phyloP scores from a whole-genome alignment of 1,140 invertebrate species.

The Drosophila lacteicornis region DNA sequence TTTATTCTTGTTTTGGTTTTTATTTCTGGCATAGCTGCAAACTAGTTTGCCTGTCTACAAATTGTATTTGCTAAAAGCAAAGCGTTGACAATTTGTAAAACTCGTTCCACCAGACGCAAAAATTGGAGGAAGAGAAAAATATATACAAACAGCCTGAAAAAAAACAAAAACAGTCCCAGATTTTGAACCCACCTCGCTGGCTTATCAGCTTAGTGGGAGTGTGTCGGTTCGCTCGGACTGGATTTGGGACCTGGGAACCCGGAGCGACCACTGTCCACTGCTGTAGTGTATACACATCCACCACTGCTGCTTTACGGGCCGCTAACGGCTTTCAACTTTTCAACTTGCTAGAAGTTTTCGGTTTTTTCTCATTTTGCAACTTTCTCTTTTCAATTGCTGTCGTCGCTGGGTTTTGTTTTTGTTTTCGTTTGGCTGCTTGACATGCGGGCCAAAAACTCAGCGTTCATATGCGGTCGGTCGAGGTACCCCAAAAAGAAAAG shows the following conservation, averaged over 20 bases:
- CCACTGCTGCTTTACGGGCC: constrained; percentile 10
- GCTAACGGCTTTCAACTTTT: constrained; percentile 70
- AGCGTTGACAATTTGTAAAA: constrained; percentile 83
- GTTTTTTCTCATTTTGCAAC: constrained; percentile 59
- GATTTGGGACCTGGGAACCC: constrained; percentile 33
- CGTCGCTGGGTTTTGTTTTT: constrained; percentile 46
- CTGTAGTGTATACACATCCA: background rate
- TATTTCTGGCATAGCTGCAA: constrained; percentile 54
- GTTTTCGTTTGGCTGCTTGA: constrained; percentile 36
- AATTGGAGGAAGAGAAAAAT: constrained; percentile 27
- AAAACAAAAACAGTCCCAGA: constrained; percentile 20
- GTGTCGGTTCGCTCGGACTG: constrained; percentile 26
- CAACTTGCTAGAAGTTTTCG: constrained; percentile 74
- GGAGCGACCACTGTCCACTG: constrained; percentile 13
- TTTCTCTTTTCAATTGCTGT: constrained; percentile 82
- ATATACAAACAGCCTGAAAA: constrained; percentile 25
- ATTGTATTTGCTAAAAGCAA: constrained; percentile 75
- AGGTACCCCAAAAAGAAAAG: constrained; percentile 1
- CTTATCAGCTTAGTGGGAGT: constrained; percentile 58
- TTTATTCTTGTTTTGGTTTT: constrained; percentile 40
- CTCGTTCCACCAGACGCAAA: constrained; percentile 71
- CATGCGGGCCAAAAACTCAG: constrained; percentile 44
- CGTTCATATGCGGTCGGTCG: constrained; percentile 18
- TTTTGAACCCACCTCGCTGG: constrained; percentile 33
- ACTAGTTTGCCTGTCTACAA: constrained; percentile 75